Conservation (phyloP, 1,140 invertebrate genomes). For the Ostrea edulis region DNA sequence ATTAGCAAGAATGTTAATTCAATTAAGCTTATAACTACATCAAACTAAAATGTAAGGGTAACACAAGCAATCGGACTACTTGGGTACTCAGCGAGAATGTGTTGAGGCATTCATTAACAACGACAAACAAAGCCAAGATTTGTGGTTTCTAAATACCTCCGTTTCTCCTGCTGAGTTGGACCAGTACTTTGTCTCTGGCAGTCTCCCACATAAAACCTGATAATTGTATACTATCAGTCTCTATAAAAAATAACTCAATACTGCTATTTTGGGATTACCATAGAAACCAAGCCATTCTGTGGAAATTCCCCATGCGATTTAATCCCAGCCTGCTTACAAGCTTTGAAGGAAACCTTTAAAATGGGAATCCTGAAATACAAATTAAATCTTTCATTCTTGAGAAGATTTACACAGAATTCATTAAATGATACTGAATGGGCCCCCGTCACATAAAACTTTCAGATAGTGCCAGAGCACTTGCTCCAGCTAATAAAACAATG, state of each 20-base stretch:
- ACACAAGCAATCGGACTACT: too few species aligned
- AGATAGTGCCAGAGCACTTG: background rate
- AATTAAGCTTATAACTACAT: too few species aligned
- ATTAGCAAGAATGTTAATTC: too few species aligned
- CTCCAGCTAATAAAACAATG: slow-evolving; percentile 26
- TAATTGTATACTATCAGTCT: slow-evolving; percentile 25
- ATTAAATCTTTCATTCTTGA: slow-evolving; percentile 31
- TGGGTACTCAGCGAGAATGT: background rate
- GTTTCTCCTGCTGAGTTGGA: background rate
- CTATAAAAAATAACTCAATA: slow-evolving; percentile 27
- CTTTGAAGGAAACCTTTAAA: slow-evolving; percentile 24
- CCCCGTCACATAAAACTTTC: background rate
- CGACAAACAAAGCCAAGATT: background rate
- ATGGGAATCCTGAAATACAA: slow-evolving; percentile 6
- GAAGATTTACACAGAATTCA: slow-evolving; percentile 29
- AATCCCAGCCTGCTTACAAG: background rate
- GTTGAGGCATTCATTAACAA: background rate
- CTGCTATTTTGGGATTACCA: slow-evolving; percentile 24
- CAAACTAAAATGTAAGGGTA: too few species aligned
- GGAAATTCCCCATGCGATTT: background rate
- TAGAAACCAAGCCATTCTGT: slow-evolving; percentile 34
- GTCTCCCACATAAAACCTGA: slow-evolving; percentile 4
- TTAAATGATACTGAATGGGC: background rate
- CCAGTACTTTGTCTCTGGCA: background rate
- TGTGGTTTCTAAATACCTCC: background rate